Base-by-base conservation (phyloP, 2,888 invertebrate genomes). In the Dryomyza anilis region DNA sequence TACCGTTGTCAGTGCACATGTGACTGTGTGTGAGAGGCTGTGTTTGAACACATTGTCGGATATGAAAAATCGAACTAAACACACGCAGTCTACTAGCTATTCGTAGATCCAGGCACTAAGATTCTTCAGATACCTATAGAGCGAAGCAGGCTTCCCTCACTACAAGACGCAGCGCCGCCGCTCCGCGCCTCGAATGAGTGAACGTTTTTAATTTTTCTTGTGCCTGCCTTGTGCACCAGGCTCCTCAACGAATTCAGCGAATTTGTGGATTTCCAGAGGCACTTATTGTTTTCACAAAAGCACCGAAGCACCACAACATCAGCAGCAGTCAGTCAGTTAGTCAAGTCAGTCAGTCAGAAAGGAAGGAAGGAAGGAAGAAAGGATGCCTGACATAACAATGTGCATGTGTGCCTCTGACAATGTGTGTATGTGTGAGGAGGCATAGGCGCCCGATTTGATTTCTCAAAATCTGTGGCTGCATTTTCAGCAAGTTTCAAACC, bases 281-380 rank as follows among this genome's bases (percentile, higher is more conserved):
- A 61, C 62, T 65, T 65, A 65, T 65, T 65, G 65, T 61, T 56
- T 64, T 59, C 59, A 56, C 61, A 55, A 56, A 55, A n/a, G n/a
- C n/a, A n/a, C n/a, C n/a, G n/a, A n/a, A n/a, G n/a, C n/a, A n/a
- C n/a, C n/a, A n/a, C n/a, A n/a, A n/a, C n/a, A n/a, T n/a, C n/a
- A n/a, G n/a, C n/a, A n/a, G n/a, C n/a, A n/a, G n/a, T n/a, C n/a
- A n/a, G n/a, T n/a, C n/a, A n/a, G n/a, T n/a, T n/a, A n/a, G n/a
- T n/a, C n/a, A n/a, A n/a, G n/a, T n/a, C n/a, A n/a, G n/a, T n/a
- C n/a, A n/a, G n/a, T n/a, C n/a, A n/a, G n/a, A n/a, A n/a, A n/a
- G n/a, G 60, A 29, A 48, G 53, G 25, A 55, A 23, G 29, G 53
- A 12, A 33, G 8, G 23, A 21, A 50, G 55, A 8, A 55, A 55